Evolutionary conservation across 2,113 vertebrate genomes (phyloP), one percentile per base, ranked within the genome.

Genomic region (Eleginops maclovinus): DNA sequence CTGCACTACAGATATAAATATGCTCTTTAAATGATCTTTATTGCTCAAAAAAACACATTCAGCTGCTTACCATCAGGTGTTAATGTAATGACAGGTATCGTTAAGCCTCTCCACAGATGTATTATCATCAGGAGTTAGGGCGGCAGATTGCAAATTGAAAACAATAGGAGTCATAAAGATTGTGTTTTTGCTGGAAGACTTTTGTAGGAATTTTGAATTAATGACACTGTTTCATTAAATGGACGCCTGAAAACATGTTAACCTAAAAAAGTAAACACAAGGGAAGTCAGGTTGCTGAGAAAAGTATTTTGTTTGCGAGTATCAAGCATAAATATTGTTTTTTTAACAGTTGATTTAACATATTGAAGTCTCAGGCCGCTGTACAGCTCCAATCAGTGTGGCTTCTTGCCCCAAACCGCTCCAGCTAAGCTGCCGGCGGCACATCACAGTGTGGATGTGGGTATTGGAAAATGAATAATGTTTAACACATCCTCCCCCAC

Each of bases 381-480:
- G 15, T 26, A 41, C 44, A 17, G 4, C 43, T 63, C 4, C 43
- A 44, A 60, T 62, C 7, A 1, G 5, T 44, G 4, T 24, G 46
- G n/a, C 28, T 31, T 53, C 56, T 14, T 60, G 56, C 53, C 51
- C 43, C 14, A 50, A 8, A 10, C 41, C 10, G 36, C n/a, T 75
- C n/a, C 63, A 15, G 51, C 16, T 15, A 21, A 72, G 11, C 15
- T 0, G 46, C 71, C 56, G 50, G 10, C 59, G 40, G 75, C 54
- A 56, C 24, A 26, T 54, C 47, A 28, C 24, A 24, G 41, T 40
- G 16, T 41, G 7, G 10, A 51, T 58, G 60, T 40, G 58, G n/a
- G 19, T 58, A 24, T 28, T 72, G 65, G 66, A 26, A 76, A 40
- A 49, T 28, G 43, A 62, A 56, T 75, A 41, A 53, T 17, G 56